phyloP scores from a whole-genome alignment of 2,113 vertebrate genomes.

The Charina bottae region DNA sequence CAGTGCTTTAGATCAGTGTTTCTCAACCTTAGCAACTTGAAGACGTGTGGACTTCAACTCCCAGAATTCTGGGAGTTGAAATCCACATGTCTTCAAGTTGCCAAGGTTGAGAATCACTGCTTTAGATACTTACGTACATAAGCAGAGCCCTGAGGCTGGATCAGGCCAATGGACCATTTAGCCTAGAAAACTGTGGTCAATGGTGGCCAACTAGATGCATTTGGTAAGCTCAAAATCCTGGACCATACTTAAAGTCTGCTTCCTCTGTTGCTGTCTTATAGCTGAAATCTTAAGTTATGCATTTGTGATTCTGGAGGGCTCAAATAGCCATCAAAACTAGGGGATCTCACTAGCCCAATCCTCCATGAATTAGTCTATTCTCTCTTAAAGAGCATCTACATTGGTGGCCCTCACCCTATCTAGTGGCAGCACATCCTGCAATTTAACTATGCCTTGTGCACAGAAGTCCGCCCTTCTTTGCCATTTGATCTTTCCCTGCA shows the following conservation, averaged over 20 bases:
- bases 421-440: not conserved
- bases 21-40: too few relatives aligned
- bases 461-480: not conserved
- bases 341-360: not conserved
- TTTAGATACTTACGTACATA: not conserved
- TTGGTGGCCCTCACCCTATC: not conserved
- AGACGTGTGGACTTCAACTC: too few relatives aligned
- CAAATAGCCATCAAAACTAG: not conserved
- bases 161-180: not conserved
- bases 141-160: not conserved
- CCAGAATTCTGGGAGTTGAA: too few relatives aligned
- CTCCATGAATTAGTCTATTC: not conserved
- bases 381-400: not conserved
- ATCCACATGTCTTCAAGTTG: too few relatives aligned
- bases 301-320: not conserved
- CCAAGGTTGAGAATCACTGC: too few relatives aligned
- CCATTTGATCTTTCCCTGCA: not conserved
- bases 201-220: not conserved
- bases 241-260: not conserved
- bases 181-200: not conserved
- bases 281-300: not conserved
- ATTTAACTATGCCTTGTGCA: not conserved
- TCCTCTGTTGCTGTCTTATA: not conserved
- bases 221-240: not conserved
- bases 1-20: too few relatives aligned